Evolutionary conservation across 1,140 invertebrate species (phyloP).

Genomic region (Parasteatoda tepidariorum): DNA sequence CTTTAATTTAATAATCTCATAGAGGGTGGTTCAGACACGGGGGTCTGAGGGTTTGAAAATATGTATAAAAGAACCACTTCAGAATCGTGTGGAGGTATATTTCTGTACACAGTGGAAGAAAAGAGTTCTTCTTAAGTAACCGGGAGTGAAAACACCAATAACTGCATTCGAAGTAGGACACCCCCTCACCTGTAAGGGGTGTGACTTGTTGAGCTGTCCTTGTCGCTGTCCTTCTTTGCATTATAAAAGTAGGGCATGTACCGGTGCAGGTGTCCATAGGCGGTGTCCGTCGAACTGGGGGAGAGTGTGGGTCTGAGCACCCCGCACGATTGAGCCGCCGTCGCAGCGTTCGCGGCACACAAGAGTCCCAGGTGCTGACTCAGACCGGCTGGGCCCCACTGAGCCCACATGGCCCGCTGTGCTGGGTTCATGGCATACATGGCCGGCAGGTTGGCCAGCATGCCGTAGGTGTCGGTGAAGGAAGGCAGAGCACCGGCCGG

Average conservation of each 20-base stretch:
- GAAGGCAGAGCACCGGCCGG: conserved; percentile 38
- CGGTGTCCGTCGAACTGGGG: background rate
- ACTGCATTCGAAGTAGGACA: too few relatives aligned
- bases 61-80: too few relatives aligned
- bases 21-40: too few relatives aligned
- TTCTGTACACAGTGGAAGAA: too few relatives aligned
- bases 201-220: conserved; percentile 31
- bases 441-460: conserved; percentile 36
- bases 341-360: conserved; percentile 29
- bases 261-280: conserved; percentile 47
- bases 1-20: too few relatives aligned
- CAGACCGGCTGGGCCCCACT: conserved; percentile 34
- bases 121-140: too few relatives aligned
- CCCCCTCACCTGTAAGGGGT: conserved; percentile 50
- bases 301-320: conserved; percentile 21
- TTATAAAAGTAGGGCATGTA: conserved; percentile 58
- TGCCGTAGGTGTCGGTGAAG: conserved; percentile 53
- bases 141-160: too few relatives aligned
- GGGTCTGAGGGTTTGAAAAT: too few relatives aligned
- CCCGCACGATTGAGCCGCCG: background rate
- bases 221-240: conserved; percentile 7
- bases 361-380: conserved; percentile 51
- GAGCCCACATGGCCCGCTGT: conserved; percentile 40
- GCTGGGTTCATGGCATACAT: conserved; percentile 47
- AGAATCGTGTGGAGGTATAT: too few relatives aligned